These are phyloP conservation scores for Orchesella flavescens DNA, from an alignment of 2,888 invertebrate species.

Conservation along the genomic window DNA sequence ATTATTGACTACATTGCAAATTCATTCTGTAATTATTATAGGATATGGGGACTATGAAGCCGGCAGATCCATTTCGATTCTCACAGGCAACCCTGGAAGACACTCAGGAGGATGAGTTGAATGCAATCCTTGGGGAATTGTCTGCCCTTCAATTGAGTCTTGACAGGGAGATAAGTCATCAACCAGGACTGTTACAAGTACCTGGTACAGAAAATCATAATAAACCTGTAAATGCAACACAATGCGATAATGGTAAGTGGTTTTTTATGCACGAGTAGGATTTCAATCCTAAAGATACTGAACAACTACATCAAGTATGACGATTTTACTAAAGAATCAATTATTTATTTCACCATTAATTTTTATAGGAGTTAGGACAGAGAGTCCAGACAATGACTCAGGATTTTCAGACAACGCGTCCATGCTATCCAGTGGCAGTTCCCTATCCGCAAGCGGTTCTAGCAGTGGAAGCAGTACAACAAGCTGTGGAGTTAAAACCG, in stretches of 20 bases:
- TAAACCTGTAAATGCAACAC: conserved; percentile 47
- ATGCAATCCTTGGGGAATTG: conserved; percentile 95
- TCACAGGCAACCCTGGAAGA: conserved; percentile 97
- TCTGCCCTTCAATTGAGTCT: conserved; percentile 88
- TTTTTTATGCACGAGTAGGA: conserved; percentile 34
- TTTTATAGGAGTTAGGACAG: conserved; percentile 80
- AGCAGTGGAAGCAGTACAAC: conserved; percentile 75
- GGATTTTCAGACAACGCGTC: conserved; percentile 98
- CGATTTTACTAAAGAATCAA: background rate
- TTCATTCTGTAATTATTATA: conserved; percentile 76
- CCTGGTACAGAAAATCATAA: conserved; percentile 57
- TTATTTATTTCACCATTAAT: conserved; percentile 8
- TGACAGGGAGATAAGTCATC: conserved; percentile 75
- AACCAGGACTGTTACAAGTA: conserved; percentile 68
- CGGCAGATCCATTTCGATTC: conserved; percentile 92
- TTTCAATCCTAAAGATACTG: too few species aligned
- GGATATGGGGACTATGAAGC: conserved; percentile 82
- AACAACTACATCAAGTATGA: too few species aligned
- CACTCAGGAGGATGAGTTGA: conserved; percentile 95
- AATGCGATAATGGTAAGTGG: conserved; percentile 66
- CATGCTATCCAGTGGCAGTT: conserved; percentile 92
- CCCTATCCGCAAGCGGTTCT: conserved; percentile 90
- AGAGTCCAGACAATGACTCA: conserved; percentile 97
- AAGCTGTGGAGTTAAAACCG: conserved; percentile 68
- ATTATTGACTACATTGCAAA: too few species aligned